Percentiles rank a stretch among this genome's conserved stretches.
These are phyloP conservation scores for Leptopilina clavipes DNA, from an alignment of 1,140 invertebrate genomes.

Conservation along the genomic window DNA sequence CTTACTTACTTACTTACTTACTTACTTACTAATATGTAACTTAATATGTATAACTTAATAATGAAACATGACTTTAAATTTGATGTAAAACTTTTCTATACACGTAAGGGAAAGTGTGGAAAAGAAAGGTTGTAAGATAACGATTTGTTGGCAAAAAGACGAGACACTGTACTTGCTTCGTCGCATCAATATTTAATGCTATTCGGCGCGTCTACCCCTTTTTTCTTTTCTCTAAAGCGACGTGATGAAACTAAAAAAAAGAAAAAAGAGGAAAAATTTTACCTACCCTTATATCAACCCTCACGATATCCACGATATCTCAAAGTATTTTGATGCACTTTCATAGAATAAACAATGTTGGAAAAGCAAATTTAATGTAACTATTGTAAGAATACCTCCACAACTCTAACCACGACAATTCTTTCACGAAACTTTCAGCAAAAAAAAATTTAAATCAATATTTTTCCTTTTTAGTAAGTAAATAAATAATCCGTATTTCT, in stretches of 20 bases:
- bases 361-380: neutral
- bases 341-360: slow-evolving; percentile 6
- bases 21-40: no score
- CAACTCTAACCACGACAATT: neutral
- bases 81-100: neutral
- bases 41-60: no score
- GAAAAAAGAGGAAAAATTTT: neutral
- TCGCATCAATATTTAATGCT: slow-evolving; percentile 51
- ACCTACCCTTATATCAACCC: neutral
- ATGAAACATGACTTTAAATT: neutral
- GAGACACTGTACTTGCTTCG: slow-evolving; percentile 26
- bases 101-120: neutral
- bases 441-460: neutral
- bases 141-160: slow-evolving; percentile 5
- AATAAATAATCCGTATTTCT: neutral
- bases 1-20: no score
- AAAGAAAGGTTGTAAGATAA: neutral
- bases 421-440: neutral
- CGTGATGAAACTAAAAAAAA: neutral
- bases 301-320: no score
- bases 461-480: slow-evolving; percentile 1
- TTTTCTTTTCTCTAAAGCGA: neutral
- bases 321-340: neutral
- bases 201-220: slow-evolving; percentile 48
- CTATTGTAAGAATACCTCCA: neutral